Percentiles rank a stretch among this genome's conserved stretches.
Conservation (phyloP, 2,888 invertebrate genomes). For the Eledona agricola region DNA sequence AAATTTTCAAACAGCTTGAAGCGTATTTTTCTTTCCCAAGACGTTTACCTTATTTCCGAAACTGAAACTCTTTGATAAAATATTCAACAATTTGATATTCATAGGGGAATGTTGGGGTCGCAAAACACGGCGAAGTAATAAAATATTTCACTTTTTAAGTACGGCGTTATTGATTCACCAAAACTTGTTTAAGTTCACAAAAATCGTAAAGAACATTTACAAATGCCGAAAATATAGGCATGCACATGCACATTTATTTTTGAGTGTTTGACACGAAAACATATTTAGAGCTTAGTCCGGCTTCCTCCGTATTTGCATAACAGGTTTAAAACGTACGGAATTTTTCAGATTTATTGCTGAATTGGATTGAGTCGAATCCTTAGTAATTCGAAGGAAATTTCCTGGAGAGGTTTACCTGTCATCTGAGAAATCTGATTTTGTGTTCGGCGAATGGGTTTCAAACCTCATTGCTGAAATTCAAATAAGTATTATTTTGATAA, state of each 20-base stretch:
- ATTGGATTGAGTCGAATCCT: constrained; percentile 4
- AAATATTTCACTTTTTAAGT: constrained; percentile 19
- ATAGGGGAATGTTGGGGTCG: constrained; percentile 17
- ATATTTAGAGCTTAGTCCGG: constrained; percentile 2
- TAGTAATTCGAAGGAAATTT: background rate
- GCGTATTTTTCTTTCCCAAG: no score
- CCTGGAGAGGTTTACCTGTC: no score
- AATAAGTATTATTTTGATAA: no score
- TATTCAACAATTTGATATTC: constrained; percentile 24
- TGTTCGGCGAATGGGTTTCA: no score
- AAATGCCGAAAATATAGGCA: no score
- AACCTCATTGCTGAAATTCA: no score
- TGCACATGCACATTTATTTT: no score
- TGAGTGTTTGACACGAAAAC: no score
- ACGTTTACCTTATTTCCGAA: constrained; percentile 21
- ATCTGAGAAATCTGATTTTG: no score
- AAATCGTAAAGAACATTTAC: no score
- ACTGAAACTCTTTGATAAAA: constrained; percentile 16
- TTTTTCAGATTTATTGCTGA: constrained; percentile 1
- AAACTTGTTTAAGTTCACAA: no score
- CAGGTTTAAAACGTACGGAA: background rate
- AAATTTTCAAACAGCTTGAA: no score
- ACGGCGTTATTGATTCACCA: constrained; percentile 12
- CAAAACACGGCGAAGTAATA: constrained; percentile 14
- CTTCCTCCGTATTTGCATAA: background rate